phyloP scores from a whole-genome alignment of 1,140 invertebrate genomes.

The Amphibalanus amphitrite region DNA sequence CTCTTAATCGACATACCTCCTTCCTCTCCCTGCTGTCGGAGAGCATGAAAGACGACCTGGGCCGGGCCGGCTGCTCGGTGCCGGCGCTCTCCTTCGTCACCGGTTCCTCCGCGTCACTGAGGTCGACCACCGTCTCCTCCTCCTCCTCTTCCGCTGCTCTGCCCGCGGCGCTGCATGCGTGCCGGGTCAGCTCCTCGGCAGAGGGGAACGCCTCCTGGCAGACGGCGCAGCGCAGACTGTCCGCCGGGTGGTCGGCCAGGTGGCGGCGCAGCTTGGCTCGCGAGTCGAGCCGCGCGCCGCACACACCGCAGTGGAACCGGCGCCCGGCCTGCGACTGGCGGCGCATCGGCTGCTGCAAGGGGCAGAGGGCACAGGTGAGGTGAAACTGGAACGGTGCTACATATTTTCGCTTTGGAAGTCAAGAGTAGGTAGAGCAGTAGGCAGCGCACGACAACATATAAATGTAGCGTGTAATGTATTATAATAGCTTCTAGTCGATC shows the following conservation, averaged over 20 bases:
- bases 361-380: not conserved
- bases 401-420: too few relatives aligned
- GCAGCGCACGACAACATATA: too few relatives aligned
- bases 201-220: slow-evolving; percentile 11
- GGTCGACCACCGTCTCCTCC: not conserved
- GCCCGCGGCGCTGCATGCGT: not conserved
- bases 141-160: not conserved
- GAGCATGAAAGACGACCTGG: not conserved
- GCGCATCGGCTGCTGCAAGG: slow-evolving; percentile 15
- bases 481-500: too few relatives aligned
- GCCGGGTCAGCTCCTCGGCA: slow-evolving; percentile 5
- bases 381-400: too few relatives aligned
- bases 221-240: slow-evolving; percentile 10
- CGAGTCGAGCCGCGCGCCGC: slow-evolving; percentile 27
- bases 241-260: slow-evolving; percentile 11
- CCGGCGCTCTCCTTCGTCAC: too few relatives aligned
- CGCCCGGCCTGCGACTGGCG: slow-evolving; percentile 8
- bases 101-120: not conserved
- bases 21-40: not conserved
- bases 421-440: too few relatives aligned
- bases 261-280: slow-evolving; percentile 23
- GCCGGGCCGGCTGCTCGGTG: too few relatives aligned
- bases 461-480: too few relatives aligned
- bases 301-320: slow-evolving; percentile 27
- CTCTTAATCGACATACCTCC: not conserved